These are phyloP conservation scores for Tanytarsus gracilentus DNA, from an alignment of 2,888 invertebrate species.

Conservation along the genomic window DNA sequence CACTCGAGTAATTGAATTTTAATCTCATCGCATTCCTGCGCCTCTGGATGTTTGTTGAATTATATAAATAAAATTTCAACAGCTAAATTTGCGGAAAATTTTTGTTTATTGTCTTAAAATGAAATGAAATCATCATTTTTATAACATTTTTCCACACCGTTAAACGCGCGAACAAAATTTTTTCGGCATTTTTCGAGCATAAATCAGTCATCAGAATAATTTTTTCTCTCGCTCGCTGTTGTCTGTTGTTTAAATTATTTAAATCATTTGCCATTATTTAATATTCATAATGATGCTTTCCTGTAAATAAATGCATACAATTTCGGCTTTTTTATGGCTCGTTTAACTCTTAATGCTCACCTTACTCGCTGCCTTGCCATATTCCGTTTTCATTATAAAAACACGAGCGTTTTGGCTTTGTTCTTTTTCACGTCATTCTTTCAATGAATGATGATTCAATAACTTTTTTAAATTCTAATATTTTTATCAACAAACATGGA, in stretches of 20 bases:
- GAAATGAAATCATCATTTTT: constrained; percentile 19
- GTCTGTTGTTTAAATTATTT: constrained; percentile 4
- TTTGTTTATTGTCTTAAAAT: constrained; percentile 7
- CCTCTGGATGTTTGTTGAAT: not conserved
- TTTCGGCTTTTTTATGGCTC: constrained; percentile 17
- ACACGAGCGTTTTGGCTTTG: not conserved
- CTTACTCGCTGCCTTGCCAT: not conserved
- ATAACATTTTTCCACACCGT: constrained; percentile 22
- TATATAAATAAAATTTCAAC: constrained; percentile 2
- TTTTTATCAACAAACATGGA: not conserved
- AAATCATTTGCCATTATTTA: constrained; percentile 11
- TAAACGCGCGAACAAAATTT: constrained; percentile 1
- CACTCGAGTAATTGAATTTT: too few relatives aligned
- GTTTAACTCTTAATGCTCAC: constrained; percentile 20
- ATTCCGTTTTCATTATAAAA: not conserved
- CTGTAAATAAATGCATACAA: constrained; percentile 12
- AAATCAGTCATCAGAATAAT: not conserved
- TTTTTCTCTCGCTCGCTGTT: not conserved
- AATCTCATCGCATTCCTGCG: too few relatives aligned
- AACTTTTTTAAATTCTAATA: not conserved
- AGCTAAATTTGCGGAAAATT: constrained; percentile 22
- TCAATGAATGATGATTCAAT: not conserved
- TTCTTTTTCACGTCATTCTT: not conserved
- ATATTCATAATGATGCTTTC: constrained; percentile 5
- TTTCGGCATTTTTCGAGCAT: constrained; percentile 14